Percentiles rank a stretch among this genome's conserved stretches.
Conservation (phyloP, 1,140 invertebrate genomes). For the Ceratoteleas bidentatus region DNA sequence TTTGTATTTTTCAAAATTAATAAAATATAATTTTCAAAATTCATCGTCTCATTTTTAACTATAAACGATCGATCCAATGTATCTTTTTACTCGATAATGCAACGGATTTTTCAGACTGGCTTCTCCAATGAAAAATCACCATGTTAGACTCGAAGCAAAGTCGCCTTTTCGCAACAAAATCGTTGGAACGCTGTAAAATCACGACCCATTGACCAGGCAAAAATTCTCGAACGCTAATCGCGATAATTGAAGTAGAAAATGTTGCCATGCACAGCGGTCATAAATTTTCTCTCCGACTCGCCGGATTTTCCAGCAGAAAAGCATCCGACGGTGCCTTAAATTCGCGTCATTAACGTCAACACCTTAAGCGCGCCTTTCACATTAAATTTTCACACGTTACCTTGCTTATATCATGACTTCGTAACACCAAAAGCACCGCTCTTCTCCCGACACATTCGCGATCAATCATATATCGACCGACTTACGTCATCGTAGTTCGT, state of each 20-base stretch:
- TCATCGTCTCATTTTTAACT: no score
- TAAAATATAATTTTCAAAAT: no score
- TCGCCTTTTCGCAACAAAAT: background rate
- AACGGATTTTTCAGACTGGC: background rate
- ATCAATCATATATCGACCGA: slow-evolving; percentile 50
- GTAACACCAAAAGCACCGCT: slow-evolving; percentile 37
- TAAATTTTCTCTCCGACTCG: slow-evolving; percentile 47
- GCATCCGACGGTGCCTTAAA: slow-evolving; percentile 34
- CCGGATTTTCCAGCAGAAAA: slow-evolving; percentile 47
- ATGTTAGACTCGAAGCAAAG: background rate
- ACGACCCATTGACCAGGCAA: slow-evolving; percentile 27
- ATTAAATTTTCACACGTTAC: slow-evolving; percentile 58
- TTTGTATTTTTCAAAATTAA: no score
- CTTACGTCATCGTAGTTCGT: slow-evolving; percentile 18
- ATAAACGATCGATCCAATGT: no score
- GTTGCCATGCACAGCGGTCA: slow-evolving; percentile 29
- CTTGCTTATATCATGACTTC: slow-evolving; percentile 54
- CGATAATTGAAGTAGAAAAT: slow-evolving; percentile 49
- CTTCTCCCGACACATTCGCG: slow-evolving; percentile 21
- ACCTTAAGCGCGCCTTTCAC: slow-evolving; percentile 54
- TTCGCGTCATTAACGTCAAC: slow-evolving; percentile 56
- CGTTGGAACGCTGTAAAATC: slow-evolving; percentile 26
- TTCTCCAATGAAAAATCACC: background rate
- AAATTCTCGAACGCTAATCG: slow-evolving; percentile 37
- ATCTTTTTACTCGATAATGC: background rate